These are phyloP conservation scores for Amphipoea oculea DNA, from an alignment of 2,888 invertebrate species.

Conservation along the genomic window DNA sequence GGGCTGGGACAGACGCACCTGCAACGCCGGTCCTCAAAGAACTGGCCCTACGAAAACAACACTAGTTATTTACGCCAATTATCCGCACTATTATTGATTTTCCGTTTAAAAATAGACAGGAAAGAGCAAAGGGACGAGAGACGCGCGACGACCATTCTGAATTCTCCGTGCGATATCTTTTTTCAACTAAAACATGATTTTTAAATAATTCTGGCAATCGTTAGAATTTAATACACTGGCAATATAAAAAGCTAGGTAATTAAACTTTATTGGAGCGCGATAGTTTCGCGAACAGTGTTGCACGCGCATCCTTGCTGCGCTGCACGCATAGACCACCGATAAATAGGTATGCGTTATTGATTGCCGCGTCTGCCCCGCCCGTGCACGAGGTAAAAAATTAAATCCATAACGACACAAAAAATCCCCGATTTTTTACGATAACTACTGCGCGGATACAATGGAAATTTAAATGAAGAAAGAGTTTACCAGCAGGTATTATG, in stretches of 20 bases:
- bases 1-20: conserved; percentile 95
- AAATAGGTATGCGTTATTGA: conserved; percentile 3
- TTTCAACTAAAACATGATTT: neutral
- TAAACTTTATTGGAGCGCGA: neutral
- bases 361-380: neutral
- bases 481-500: neutral
- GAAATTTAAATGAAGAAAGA: too few species aligned
- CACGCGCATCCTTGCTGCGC: conserved; percentile 12
- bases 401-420: neutral
- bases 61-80: neutral
- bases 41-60: conserved; percentile 53
- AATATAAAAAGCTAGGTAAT: neutral
- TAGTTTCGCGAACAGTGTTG: neutral
- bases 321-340: neutral
- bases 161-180: neutral
- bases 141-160: neutral
- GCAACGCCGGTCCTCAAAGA: conserved; percentile 94
- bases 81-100: neutral
- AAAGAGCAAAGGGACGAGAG: neutral
- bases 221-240: neutral
- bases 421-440: too few species aligned
- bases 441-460: neutral
- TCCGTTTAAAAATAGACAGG: neutral
- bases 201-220: neutral
- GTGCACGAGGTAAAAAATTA: neutral